Base-by-base conservation (phyloP, 2,888 invertebrate species). In the Acronicta leporina region DNA sequence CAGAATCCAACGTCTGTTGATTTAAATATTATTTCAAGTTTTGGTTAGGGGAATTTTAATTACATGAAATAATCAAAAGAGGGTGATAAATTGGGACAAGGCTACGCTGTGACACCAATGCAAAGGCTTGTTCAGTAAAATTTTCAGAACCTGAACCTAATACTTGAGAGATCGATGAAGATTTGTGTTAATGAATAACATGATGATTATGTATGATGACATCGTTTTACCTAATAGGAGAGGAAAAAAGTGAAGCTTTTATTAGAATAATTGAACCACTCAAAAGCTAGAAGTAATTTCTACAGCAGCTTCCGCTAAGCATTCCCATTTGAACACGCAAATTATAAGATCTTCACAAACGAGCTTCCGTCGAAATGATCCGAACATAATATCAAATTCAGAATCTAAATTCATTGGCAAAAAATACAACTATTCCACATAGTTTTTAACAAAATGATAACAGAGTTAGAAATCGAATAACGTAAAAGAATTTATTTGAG, bases 391-490 rank as follows among this genome's bases (percentile, higher is more conserved):
- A 65, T 53, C 53, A 46, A 58, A 69, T 69, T 65, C 62, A 73
- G 66, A 64, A 61, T 50, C 54, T 54, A 46, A 48, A 15, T 48
- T 57, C 53, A 56, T 27, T 15, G 30, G 42, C 25, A 20, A 46
- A 42, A 40, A 46, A 47, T n/a, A 47, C 40, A 42, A 46, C 20
- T 4, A 20, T 50, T 27, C 33, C 11, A 27, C n/a, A 56, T 52
- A 73, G 64, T 72, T 70, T 72, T 61, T 74, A 69, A 73, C 16
- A 61, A 58, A 70, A 66, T 63, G 14, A 40, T 40, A 55, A 71
- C 66, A 79, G 73, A 72, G 70, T 72, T 77, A 57, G 60, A 68
- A 73, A 68, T 68, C 52, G 61, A 63, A 68, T 62, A 67, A 67
- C 77, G 68, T 73, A 60, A 68, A 68, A 60, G 68, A 20, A 20